Percentiles rank a stretch among this genome's conserved stretches.
Evolutionary conservation across 2,797 vertebrate genomes (phyloP).

Genomic region (Balearica regulorum): DNA sequence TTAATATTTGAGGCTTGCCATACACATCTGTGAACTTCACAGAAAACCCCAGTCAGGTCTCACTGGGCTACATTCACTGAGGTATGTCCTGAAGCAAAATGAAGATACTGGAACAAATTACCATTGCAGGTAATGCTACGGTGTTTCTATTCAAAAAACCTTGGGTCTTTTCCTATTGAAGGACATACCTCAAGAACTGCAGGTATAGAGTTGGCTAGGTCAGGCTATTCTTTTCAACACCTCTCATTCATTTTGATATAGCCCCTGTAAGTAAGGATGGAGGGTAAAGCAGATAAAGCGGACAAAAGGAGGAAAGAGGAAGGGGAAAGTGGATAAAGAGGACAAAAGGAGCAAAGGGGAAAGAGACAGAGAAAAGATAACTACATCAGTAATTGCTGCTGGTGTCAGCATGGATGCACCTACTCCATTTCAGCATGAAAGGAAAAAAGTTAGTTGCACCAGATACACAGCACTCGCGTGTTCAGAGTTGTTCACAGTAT

Average conservation of each 20-base stretch:
- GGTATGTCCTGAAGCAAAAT: background rate
- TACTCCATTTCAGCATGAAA: background rate
- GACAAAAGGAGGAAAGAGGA: background rate
- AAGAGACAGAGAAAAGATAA: background rate
- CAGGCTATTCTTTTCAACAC: slow-evolving; percentile 3
- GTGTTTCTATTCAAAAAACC: background rate
- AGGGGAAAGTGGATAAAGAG: background rate
- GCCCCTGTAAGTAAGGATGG: background rate
- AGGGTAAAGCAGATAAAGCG: background rate
- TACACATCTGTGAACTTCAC: too few species aligned
- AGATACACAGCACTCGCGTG: fast-evolving
- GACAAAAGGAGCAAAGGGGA: background rate
- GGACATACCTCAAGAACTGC: slow-evolving; percentile 8
- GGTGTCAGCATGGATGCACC: background rate
- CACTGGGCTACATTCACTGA: background rate
- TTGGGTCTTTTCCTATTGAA: fast-evolving
- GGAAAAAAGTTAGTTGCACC: background rate
- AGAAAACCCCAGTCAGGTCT: background rate
- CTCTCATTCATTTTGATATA: background rate
- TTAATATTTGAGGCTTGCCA: too few species aligned
- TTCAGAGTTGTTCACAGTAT: background rate
- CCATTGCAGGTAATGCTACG: background rate
- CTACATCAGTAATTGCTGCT: background rate
- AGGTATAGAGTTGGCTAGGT: background rate
- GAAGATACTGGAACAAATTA: background rate